These are phyloP conservation scores for Alitta virens DNA, from an alignment of 2,888 invertebrate genomes.

Conservation along the genomic window DNA sequence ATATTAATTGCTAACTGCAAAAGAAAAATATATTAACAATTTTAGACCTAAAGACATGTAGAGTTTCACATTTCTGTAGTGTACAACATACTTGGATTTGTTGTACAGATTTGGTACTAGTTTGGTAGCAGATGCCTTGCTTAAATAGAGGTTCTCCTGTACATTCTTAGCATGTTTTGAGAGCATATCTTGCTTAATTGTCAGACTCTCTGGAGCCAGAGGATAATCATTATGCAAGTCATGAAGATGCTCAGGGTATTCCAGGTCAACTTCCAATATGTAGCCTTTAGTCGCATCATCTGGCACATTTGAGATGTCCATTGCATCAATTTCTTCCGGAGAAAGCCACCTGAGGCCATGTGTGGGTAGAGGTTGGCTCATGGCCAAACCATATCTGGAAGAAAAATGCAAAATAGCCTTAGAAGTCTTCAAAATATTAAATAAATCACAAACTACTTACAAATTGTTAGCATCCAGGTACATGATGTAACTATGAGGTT, in stretches of 20 bases:
- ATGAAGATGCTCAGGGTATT: conserved; percentile 54
- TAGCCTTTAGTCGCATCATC: conserved; percentile 34
- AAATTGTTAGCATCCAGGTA: not conserved
- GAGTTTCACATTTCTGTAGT: not conserved
- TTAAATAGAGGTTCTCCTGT: too few species aligned
- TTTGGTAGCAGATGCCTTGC: not conserved
- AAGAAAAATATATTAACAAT: conserved; percentile 16
- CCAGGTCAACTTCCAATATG: conserved; percentile 57
- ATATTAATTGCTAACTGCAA: too few species aligned
- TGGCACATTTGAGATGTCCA: not conserved
- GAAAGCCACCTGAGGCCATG: not conserved
- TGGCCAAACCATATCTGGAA: not conserved
- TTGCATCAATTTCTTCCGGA: not conserved
- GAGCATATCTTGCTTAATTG: not conserved
- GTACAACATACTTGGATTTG: not conserved
- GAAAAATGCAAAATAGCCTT: not conserved
- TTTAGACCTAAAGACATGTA: not conserved
- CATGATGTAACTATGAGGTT: too few species aligned
- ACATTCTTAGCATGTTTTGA: not conserved
- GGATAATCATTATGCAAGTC: conserved; percentile 39
- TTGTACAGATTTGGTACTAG: not conserved
- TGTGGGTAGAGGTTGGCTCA: not conserved
- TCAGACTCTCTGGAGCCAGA: conserved; percentile 32
- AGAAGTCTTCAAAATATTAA: too few species aligned
- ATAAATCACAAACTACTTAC: too few species aligned